Base-by-base conservation (phyloP, 2,888 invertebrate species). In the Podabrus alpinus region DNA sequence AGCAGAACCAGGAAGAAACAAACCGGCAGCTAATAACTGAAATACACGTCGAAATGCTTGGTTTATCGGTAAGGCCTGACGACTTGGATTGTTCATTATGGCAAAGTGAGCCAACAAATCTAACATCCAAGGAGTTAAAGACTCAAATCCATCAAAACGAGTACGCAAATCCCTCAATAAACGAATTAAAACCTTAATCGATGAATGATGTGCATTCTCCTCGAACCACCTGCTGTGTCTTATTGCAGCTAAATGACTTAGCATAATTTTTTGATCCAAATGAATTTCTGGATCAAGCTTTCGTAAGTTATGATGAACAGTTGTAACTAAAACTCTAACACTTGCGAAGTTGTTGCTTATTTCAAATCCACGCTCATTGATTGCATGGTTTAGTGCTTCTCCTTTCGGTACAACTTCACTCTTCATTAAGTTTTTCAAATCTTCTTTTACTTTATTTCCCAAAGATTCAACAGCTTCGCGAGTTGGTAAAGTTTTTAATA, bases 141-240 rank as follows among this genome's bases (percentile, higher is more conserved):
- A 94, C 76, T 95, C 92, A 75, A 99, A 92, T 0, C 98, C 98
- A 78, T 94, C 92, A 88, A 97, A 98, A 15, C 99, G 92, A 70
- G 92, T 92, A 81, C 95, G 92, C 83, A 99, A 91, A 89, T 99
- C 99, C 77, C 97, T 92, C n/a, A 99, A 89, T 19, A 99, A 90
- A 1, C 99, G 92, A 81, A 99, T 97, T 13, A 99, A 88, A 76
- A 91, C 91, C 90, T 98, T 98, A 76, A 98, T 97, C 17, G 97
- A 97, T 5, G 98, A 97, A 87, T 98, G 98, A 85, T 96, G 97
- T 0, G 97, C 97, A 84, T 98, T 97, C 86, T 98, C 98, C 85
- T 98, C 98, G 86, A 98, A 98, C 99, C 99, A 99, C 24, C 97
- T 92, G 75, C 97, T 95, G 87, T 99, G 99, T 21, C 98, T 91